These are phyloP conservation scores for Brachyistius frenatus DNA, from an alignment of 2,113 vertebrate species.

Conservation along the genomic window DNA sequence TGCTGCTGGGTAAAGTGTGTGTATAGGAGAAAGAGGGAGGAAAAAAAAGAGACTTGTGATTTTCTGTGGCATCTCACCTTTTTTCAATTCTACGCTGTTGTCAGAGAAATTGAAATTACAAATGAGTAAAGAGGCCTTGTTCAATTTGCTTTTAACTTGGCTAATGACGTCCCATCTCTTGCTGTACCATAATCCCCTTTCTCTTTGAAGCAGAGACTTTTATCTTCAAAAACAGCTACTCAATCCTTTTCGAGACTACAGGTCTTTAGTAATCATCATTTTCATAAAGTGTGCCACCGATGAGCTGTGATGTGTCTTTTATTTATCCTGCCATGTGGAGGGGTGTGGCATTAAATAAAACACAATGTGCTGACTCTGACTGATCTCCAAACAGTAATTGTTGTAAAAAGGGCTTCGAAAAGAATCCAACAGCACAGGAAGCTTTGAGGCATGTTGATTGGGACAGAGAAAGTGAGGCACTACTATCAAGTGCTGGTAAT, in stretches of 20 bases:
- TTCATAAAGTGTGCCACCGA: conserved; percentile 14
- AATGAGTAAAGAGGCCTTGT: conserved; percentile 55
- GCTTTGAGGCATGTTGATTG: not conserved
- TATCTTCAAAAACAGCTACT: conserved; percentile 21
- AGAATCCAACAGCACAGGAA: not conserved
- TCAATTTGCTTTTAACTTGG: conserved; percentile 64
- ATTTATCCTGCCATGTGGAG: not conserved
- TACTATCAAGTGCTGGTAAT: conserved; percentile 10
- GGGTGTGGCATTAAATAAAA: conserved; percentile 22
- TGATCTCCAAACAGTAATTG: conserved; percentile 27
- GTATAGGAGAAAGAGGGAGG: not conserved
- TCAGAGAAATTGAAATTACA: conserved; percentile 67
- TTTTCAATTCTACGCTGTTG: conserved; percentile 43
- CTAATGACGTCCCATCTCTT: conserved; percentile 54
- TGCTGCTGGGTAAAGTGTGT: not conserved
- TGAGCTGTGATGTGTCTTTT: conserved; percentile 21
- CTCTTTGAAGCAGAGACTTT: conserved; percentile 48
- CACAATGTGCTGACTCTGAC: conserved; percentile 21
- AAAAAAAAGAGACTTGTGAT: not conserved
- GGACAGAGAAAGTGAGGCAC: not conserved
- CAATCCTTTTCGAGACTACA: conserved; percentile 12
- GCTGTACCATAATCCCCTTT: not conserved
- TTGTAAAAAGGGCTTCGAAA: conserved; percentile 23
- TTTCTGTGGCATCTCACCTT: not conserved
- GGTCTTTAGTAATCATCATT: conserved; percentile 9